Percentiles rank a stretch among this genome's conserved stretches.
Evolutionary conservation across 2,113 vertebrate species (phyloP).

Genomic region (Xiphophorus couchianus): DNA sequence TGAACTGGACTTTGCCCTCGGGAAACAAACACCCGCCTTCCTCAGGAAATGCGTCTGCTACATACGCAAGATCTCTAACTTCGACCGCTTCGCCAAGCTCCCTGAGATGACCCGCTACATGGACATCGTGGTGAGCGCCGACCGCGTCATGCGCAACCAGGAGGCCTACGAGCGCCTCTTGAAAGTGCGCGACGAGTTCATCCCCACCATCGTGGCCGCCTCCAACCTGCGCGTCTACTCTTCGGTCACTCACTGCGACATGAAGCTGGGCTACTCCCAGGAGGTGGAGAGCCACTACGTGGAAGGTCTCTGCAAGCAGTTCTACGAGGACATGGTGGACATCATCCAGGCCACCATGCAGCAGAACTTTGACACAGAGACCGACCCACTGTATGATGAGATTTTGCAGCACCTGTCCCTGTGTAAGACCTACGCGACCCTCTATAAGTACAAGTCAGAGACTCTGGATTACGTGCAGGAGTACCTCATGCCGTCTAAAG

Average conservation of each 20-base stretch:
- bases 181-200: slow-evolving; percentile 97
- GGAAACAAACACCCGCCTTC: slow-evolving; percentile 97
- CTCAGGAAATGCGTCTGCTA: slow-evolving; percentile 99
- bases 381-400: slow-evolving; percentile 92
- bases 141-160: slow-evolving; percentile 89
- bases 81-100: slow-evolving; percentile 93
- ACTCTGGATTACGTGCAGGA: slow-evolving; percentile 89
- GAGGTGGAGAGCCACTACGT: slow-evolving; percentile 98
- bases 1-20: slow-evolving; percentile 96
- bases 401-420: slow-evolving; percentile 94
- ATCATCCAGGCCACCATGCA: slow-evolving; percentile 98
- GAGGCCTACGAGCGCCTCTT: slow-evolving; percentile 93
- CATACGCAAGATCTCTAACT: slow-evolving; percentile 97
- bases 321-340: slow-evolving; percentile 99
- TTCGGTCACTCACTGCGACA: slow-evolving; percentile 97
- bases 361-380: slow-evolving; percentile 96
- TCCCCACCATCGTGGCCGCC: slow-evolving; percentile 93
- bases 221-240: slow-evolving; percentile 98
- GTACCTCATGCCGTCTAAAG: slow-evolving; percentile 90
- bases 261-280: slow-evolving; percentile 96
- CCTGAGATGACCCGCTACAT: slow-evolving; percentile 96
- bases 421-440: slow-evolving; percentile 89
- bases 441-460: slow-evolving; percentile 92
- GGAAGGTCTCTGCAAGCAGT: slow-evolving; percentile 96
- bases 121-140: slow-evolving; percentile 85